A percentile compares a stretch with the other conserved stretches of the same genome.
Evolutionary conservation across 2,888 invertebrate genomes (phyloP).

Genomic region (Lagria hirta): DNA sequence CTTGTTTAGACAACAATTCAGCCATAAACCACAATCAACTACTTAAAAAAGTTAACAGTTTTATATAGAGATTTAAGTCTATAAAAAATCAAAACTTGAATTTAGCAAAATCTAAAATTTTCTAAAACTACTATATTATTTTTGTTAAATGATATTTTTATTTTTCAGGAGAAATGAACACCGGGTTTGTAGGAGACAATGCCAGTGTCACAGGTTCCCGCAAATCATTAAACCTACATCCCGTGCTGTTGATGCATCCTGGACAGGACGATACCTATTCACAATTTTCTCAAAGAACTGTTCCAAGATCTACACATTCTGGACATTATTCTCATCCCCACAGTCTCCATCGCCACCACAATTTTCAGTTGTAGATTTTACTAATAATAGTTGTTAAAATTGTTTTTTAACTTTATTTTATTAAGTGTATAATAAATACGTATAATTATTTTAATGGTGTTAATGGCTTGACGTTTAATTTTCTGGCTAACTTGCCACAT

Average conservation of each 20-base stretch:
- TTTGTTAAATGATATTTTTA: constrained; percentile 40
- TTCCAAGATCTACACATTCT: constrained; percentile 51
- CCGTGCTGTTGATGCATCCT: constrained; percentile 78
- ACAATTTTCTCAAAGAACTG: constrained; percentile 74
- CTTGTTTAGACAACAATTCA: too few species aligned
- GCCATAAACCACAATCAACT: too few species aligned
- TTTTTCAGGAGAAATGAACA: constrained; percentile 80
- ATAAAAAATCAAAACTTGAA: too few species aligned
- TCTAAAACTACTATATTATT: too few species aligned
- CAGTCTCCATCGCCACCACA: constrained; percentile 62
- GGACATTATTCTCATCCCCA: constrained; percentile 51
- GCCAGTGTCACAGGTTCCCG: constrained; percentile 80
- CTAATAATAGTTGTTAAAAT: neutral
- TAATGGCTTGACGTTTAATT: too few species aligned
- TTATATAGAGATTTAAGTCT: too few species aligned
- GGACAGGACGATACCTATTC: constrained; percentile 74
- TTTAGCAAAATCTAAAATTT: too few species aligned
- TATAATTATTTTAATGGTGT: too few species aligned
- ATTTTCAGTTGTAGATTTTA: constrained; percentile 65
- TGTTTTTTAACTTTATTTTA: neutral
- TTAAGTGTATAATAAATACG: too few species aligned
- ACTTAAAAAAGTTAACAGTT: too few species aligned
- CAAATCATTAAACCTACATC: constrained; percentile 83
- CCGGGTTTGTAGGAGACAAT: constrained; percentile 82
- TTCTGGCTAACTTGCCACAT: constrained; percentile 9